These are phyloP conservation scores for Ovibos moschatus DNA, from an alignment of 2,113 vertebrate genomes.

Conservation along the genomic window DNA sequence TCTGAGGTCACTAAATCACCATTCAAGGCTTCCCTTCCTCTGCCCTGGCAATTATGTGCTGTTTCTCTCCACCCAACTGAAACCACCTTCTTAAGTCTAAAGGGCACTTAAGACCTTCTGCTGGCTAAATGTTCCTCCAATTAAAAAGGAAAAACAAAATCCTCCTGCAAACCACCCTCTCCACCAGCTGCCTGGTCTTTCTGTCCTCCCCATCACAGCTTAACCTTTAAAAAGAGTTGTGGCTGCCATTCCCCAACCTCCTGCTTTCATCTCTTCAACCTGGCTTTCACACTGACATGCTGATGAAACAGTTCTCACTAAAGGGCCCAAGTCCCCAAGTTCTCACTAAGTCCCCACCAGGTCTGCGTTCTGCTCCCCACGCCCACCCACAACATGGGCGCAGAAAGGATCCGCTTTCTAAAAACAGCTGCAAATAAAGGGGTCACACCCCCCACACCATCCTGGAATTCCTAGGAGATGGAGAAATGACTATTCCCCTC, in stretches of 20 bases:
- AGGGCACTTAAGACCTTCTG: neutral
- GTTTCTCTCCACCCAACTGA: neutral
- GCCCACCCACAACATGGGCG: neutral
- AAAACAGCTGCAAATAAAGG: neutral
- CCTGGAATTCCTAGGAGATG: neutral
- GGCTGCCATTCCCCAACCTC: neutral
- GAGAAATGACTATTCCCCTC: neutral
- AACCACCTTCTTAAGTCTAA: neutral
- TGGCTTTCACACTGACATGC: rapidly evolving
- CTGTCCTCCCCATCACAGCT: neutral
- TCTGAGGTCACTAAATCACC: neutral
- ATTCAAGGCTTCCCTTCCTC: neutral
- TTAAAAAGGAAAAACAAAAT: neutral
- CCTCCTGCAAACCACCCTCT: neutral
- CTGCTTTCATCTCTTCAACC: neutral
- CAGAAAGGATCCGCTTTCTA: neutral
- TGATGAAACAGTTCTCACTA: neutral
- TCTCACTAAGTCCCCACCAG: neutral
- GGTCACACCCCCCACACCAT: neutral
- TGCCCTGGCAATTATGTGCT: neutral
- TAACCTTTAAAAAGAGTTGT: neutral
- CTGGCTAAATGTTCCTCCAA: neutral
- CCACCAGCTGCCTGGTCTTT: neutral
- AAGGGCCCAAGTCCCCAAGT: neutral
- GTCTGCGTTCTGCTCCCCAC: neutral